Base-by-base conservation (phyloP, 1,140 invertebrate species). In the Phocides pigmalion region DNA sequence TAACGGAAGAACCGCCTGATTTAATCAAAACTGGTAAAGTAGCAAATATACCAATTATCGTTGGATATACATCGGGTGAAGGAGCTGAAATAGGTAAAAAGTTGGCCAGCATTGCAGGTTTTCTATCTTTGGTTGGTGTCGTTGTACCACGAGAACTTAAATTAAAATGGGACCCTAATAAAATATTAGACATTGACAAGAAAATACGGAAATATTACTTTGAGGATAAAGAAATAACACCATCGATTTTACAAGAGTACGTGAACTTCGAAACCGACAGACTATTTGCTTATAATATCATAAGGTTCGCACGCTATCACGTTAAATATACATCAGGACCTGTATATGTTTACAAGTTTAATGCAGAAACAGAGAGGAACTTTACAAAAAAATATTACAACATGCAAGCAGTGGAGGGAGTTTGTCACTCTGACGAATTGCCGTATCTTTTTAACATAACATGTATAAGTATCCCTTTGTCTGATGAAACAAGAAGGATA, bases 341-440 rank as follows among this genome's bases (percentile, higher is more conserved):
- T 0, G 79, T 83, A n/a, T 91, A 76, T 61, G 46, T 88, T 2
- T 91, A 89, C 59, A 83, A 88, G 44, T 89, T 91, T 69, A 49
- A 44, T 6, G 74, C 73, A 9, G 87, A 89, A 72, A 84, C 82
- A 4, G 89, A 89, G 54, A 70, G 89, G 17, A 91, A 91, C 68
- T 79, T 71, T 37, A 76, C 75, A 12, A 91, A 89, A 63, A 80
- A 70, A 11, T 15, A 59, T 46, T 89, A 89, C 39, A 84, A 90
- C 16, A 83, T 91, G 81, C 70, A 87, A 11, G 46, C 53, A 3
- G 19, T 84, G n/a, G 37, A 72, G 20, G 89, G 87, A 1, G 86
- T 87, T 4, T 89, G 87, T 68, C 89, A 91, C 54, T 76, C 83
- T n/a, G 89, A 91, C 42, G 89, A 91, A 0, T 66, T 89, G 35